Conservation (phyloP, 2,888 invertebrate genomes). For the Scaptomyza tumidula region DNA sequence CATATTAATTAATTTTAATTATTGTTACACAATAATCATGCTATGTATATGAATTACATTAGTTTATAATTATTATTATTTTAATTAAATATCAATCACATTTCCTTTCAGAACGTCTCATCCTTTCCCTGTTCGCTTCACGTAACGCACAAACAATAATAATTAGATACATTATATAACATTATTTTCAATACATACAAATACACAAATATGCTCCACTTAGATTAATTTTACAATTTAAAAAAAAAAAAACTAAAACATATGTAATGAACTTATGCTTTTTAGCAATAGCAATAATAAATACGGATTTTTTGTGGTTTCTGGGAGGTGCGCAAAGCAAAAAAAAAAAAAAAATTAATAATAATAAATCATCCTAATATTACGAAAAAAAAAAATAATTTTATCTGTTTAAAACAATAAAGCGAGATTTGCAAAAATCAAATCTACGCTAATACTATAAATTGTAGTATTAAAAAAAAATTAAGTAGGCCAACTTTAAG, state of each 20-base stretch:
- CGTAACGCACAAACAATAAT: constrained; percentile 55
- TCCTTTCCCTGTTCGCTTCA: constrained; percentile 65
- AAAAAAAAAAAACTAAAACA: constrained; percentile 31
- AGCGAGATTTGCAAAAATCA: constrained; percentile 72
- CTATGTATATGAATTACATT: constrained; percentile 58
- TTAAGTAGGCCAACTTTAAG: constrained; percentile 49
- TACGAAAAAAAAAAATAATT: constrained; percentile 29
- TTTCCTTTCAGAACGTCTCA: constrained; percentile 80
- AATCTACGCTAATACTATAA: constrained; percentile 68
- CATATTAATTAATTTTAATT: constrained; percentile 60
- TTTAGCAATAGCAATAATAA: constrained; percentile 40
- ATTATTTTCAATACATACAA: constrained; percentile 43
- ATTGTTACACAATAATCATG: constrained; percentile 73
- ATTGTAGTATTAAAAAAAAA: constrained; percentile 49
- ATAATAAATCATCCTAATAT: constrained; percentile 24
- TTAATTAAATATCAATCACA: constrained; percentile 82
- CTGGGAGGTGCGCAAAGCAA: constrained; percentile 21
- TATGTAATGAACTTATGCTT: constrained; percentile 14
- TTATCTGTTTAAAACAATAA: constrained; percentile 44
- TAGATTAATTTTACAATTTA: constrained; percentile 37
- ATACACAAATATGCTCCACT: constrained; percentile 40
- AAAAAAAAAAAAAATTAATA: constrained; percentile 26
- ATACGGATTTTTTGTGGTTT: constrained; percentile 31
- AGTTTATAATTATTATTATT: constrained; percentile 61
- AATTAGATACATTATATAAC: constrained; percentile 48